These are phyloP conservation scores for Recurvirostra avosetta DNA, from an alignment of 2,113 vertebrate species.

Conservation along the genomic window DNA sequence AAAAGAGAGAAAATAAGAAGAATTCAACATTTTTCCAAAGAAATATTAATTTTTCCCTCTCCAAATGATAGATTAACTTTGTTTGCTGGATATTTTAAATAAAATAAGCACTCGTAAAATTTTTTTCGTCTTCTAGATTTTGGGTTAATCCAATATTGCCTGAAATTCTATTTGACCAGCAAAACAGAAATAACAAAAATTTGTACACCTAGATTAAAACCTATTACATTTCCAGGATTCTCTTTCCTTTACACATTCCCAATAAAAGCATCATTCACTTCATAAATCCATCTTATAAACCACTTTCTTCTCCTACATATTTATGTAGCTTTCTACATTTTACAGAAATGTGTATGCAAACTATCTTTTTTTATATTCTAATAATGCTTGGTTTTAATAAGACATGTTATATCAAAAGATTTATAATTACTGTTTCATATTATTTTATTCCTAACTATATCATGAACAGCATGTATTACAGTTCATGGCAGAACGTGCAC, in stretches of 20 bases:
- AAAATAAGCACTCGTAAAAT: background rate
- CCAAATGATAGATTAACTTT: background rate
- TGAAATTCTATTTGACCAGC: background rate
- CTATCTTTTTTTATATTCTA: background rate
- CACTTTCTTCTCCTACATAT: background rate
- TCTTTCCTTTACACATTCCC: background rate
- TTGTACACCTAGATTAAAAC: background rate
- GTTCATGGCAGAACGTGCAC: background rate
- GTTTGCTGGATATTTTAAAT: background rate
- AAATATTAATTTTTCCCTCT: background rate
- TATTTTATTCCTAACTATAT: background rate
- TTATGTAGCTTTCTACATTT: background rate
- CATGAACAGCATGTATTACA: background rate
- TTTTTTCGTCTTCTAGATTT: background rate
- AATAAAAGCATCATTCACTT: background rate
- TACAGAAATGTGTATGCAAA: background rate
- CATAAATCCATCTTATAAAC: background rate
- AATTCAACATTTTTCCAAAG: background rate
- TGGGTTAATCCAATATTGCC: background rate
- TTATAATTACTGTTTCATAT: background rate
- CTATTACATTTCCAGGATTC: background rate
- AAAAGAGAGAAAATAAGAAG: background rate
- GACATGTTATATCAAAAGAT: background rate
- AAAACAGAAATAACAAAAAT: background rate
- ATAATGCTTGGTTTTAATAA: background rate